Evolutionary conservation across 2,888 invertebrate genomes (phyloP).

Genomic region (Clunio marinus): DNA sequence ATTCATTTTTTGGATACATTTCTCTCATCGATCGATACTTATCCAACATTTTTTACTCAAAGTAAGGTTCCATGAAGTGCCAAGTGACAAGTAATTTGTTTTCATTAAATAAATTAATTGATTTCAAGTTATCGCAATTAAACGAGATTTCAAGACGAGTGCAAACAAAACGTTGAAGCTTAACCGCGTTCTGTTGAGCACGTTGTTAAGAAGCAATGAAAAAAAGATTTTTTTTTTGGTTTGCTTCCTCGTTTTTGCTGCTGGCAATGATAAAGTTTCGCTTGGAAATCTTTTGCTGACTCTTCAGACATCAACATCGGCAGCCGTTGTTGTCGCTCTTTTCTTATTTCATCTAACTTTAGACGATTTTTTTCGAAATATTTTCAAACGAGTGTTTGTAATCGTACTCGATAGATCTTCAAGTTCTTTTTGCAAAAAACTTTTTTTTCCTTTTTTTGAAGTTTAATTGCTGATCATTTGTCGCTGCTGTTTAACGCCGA

Average conservation of each 20-base stretch:
- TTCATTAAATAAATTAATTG: conserved; percentile 17
- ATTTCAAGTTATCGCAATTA: conserved; percentile 22
- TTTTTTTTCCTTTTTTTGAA: neutral
- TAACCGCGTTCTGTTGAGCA: neutral
- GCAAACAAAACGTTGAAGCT: neutral
- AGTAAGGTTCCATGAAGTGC: too few species aligned
- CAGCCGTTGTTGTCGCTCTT: too few species aligned
- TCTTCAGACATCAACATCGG: too few species aligned
- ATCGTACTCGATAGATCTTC: neutral
- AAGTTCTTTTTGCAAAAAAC: neutral
- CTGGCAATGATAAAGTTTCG: too few species aligned
- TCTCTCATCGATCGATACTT: too few species aligned
- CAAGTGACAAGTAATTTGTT: conserved; percentile 3
- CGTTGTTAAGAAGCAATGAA: neutral
- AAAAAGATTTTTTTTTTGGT: neutral
- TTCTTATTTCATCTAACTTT: too few species aligned
- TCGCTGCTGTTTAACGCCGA: neutral
- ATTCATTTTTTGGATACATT: too few species aligned
- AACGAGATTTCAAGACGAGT: neutral
- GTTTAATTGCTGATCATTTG: too few species aligned
- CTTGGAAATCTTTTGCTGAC: too few species aligned
- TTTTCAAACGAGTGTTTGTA: neutral
- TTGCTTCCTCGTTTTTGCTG: neutral
- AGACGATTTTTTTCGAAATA: too few species aligned
- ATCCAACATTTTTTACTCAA: too few species aligned